Evolutionary conservation across 2,888 invertebrate genomes (phyloP).

Genomic region (Eupelmus urozonus): DNA sequence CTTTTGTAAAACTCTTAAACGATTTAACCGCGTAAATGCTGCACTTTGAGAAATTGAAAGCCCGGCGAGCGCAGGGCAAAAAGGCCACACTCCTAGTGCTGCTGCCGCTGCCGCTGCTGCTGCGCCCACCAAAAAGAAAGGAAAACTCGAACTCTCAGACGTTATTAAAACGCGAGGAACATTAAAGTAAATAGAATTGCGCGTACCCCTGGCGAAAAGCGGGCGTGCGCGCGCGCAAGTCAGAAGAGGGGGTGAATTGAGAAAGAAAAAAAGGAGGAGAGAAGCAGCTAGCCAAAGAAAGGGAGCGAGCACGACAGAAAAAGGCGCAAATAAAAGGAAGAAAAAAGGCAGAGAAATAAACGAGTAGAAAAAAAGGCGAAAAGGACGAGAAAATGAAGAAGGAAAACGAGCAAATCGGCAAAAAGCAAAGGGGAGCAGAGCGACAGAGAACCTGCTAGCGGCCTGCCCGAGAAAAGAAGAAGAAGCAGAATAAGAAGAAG

Average conservation of each 20-base stretch:
- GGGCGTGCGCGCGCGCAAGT: background rate
- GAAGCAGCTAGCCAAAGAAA: background rate
- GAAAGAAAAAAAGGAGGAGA: background rate
- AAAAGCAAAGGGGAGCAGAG: background rate
- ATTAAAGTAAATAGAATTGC: conserved; percentile 56
- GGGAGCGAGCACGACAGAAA: background rate
- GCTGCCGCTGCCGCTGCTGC: background rate
- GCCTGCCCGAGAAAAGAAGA: background rate
- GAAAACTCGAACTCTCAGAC: conserved; percentile 29
- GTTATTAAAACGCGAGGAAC: conserved; percentile 54
- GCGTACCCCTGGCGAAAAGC: conserved; percentile 37
- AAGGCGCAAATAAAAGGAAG: background rate
- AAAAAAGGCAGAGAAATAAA: background rate
- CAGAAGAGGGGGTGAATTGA: background rate
- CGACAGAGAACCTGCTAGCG: background rate
- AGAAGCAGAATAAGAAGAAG: conserved; percentile 14
- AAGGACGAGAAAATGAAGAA: background rate
- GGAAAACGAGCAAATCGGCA: conserved; percentile 1
- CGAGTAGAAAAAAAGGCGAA: background rate
- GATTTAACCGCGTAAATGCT: conserved; percentile 44
- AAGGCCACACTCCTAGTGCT: background rate
- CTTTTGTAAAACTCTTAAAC: conserved; percentile 31
- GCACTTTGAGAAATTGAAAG: conserved; percentile 50
- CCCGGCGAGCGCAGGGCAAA: background rate
- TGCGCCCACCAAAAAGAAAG: background rate